Evolutionary conservation across 2,797 vertebrate species (phyloP).

Genomic region (Limosa lapponica): DNA sequence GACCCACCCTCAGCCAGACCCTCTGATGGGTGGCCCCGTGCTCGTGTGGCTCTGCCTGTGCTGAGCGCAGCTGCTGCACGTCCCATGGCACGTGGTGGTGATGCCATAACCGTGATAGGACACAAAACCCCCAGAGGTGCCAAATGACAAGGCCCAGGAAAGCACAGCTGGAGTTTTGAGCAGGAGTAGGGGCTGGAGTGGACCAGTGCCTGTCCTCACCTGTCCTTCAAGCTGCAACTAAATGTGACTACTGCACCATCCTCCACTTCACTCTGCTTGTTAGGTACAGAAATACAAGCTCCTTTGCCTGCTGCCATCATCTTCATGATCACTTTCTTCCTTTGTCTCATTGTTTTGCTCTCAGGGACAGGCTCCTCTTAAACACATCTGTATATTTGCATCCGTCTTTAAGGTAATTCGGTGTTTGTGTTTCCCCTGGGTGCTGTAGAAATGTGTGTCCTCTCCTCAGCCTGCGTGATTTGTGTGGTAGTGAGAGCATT

Average conservation of each 20-base stretch:
- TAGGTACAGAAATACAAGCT: neutral
- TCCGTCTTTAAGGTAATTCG: slow-evolving; percentile 91
- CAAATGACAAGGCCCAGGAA: neutral
- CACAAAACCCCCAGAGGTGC: neutral
- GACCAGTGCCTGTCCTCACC: neutral
- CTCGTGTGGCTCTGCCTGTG: rapidly evolving
- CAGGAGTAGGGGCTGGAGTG: neutral
- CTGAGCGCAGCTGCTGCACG: rapidly evolving
- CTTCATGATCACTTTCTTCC: slow-evolving; percentile 46
- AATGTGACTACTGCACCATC: neutral
- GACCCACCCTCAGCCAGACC: neutral
- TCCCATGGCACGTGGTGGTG: neutral
- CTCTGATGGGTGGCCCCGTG: rapidly evolving
- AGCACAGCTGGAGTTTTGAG: neutral
- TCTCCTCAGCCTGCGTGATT: neutral
- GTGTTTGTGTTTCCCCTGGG: slow-evolving; percentile 18
- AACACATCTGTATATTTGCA: slow-evolving; percentile 88
- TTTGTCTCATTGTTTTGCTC: slow-evolving; percentile 78
- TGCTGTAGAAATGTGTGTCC: slow-evolving; percentile 10
- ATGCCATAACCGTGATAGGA: rapidly evolving
- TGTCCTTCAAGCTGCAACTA: neutral
- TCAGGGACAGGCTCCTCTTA: slow-evolving; percentile 90
- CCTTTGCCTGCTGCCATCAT: neutral
- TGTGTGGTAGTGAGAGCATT: slow-evolving; percentile 20
- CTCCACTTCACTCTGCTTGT: neutral